phyloP scores from a whole-genome alignment of 2,888 invertebrate genomes.

The Drosophila flavopinicola region DNA sequence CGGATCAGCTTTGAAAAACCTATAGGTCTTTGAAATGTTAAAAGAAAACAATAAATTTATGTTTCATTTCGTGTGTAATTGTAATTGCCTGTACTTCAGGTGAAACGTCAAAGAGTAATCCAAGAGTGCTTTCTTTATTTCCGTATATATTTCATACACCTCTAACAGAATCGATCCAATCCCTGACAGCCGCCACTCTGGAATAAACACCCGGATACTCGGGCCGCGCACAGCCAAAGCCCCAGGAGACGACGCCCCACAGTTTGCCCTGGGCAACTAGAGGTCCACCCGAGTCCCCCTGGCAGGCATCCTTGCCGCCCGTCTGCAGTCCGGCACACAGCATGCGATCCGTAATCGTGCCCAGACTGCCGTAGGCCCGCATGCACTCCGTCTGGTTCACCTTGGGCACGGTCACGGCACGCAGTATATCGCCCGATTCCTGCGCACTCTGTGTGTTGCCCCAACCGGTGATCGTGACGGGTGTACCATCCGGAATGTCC shows the following conservation, averaged over 20 bases:
- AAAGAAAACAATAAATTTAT: no score
- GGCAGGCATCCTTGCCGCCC: conserved; percentile 81
- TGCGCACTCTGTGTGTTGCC: conserved; percentile 71
- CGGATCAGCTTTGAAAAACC: no score
- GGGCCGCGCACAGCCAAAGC: conserved; percentile 79
- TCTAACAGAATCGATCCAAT: conserved; percentile 68
- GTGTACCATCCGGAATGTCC: conserved; percentile 69
- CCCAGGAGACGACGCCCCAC: conserved; percentile 83
- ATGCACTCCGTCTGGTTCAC: conserved; percentile 70
- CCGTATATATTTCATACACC: conserved; percentile 27
- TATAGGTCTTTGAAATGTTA: no score
- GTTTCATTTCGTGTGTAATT: no score
- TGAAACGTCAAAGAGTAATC: no score
- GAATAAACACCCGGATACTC: conserved; percentile 80
- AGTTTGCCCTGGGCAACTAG: conserved; percentile 59
- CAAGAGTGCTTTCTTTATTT: not conserved
- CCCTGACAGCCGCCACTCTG: conserved; percentile 71
- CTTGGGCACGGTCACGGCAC: conserved; percentile 75
- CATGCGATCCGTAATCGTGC: conserved; percentile 79
- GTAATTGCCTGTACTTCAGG: no score
- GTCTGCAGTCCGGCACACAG: conserved; percentile 77
- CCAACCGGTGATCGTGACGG: conserved; percentile 81
- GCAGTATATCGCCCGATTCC: conserved; percentile 58
- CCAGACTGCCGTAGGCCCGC: conserved; percentile 61
- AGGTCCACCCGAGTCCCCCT: conserved; percentile 83